phyloP scores from a whole-genome alignment of 2,113 vertebrate genomes.

The Lagopus leucura region DNA sequence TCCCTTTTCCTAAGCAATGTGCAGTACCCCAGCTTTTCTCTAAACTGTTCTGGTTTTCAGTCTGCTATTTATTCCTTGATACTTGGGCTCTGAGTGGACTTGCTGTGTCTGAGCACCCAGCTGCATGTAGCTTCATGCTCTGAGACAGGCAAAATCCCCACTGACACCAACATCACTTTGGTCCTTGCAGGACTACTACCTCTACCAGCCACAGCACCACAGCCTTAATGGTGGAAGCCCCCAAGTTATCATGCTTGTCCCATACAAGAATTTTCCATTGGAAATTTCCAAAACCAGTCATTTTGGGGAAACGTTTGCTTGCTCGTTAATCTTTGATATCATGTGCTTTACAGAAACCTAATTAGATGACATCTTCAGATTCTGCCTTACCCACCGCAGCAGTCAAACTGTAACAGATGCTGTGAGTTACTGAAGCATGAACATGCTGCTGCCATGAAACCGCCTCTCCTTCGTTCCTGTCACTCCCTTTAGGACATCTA shows the following conservation, averaged over 20 bases:
- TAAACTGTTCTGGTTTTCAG: not conserved
- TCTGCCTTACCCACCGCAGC: constrained; percentile 19
- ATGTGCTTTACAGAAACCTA: constrained; percentile 5
- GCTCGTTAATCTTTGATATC: constrained; percentile 46
- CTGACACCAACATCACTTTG: not conserved
- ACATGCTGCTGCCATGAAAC: not conserved
- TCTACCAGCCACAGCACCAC: not conserved
- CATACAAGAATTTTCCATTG: not conserved
- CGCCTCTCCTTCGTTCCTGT: constrained; percentile 1
- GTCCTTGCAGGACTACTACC: not conserved
- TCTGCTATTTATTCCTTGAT: not conserved
- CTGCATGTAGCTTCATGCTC: not conserved
- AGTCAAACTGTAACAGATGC: constrained; percentile 51
- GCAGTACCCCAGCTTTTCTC: not conserved
- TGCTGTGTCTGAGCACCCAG: not conserved
- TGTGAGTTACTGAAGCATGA: constrained; percentile 39
- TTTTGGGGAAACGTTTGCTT: not conserved
- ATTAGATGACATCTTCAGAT: constrained; percentile 32
- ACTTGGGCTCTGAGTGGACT: not conserved
- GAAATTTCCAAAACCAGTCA: not conserved
- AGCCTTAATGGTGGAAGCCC: not conserved
- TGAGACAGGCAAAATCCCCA: not conserved
- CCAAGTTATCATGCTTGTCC: not conserved
- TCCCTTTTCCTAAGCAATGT: not conserved
- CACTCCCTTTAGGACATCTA: constrained; percentile 42